Evolutionary conservation across 35 echinoderm and acorn worm genomes (phyloP).

Genomic region (Lytechinus variegatus): DNA sequence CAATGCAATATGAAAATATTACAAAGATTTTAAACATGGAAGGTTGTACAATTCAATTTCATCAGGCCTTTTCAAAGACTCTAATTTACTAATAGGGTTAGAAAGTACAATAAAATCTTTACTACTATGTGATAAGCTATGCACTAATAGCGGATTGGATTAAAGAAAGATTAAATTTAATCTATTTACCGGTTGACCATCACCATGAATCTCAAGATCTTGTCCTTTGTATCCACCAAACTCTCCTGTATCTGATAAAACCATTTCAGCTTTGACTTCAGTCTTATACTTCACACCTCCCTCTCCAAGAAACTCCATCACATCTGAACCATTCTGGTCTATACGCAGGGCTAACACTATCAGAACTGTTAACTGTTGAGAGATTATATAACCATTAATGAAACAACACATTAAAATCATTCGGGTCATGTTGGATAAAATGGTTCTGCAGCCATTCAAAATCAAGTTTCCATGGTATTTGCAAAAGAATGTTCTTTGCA

Average conservation of each 20-base stretch:
- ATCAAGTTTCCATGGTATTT: no score
- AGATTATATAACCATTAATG: no score
- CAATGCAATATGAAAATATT: no score
- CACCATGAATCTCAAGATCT: constrained; percentile 51
- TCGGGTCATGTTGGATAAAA: no score
- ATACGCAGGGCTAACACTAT: constrained; percentile 66
- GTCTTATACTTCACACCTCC: constrained; percentile 59
- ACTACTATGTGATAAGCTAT: neutral
- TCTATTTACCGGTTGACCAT: constrained; percentile 55
- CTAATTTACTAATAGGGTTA: no score
- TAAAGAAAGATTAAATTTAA: neutral
- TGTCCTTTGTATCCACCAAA: constrained; percentile 58
- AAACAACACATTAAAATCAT: no score
- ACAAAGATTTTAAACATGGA: no score
- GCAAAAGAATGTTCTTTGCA: no score
- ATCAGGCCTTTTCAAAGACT: no score
- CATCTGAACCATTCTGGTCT: constrained; percentile 65
- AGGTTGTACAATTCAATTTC: no score
- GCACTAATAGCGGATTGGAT: neutral
- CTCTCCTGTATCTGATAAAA: constrained; percentile 38
- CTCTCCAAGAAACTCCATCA: constrained; percentile 58
- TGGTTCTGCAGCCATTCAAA: no score
- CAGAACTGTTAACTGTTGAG: constrained; percentile 60
- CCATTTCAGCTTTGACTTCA: constrained; percentile 7
- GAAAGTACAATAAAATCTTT: no score